These are phyloP conservation scores for Danaus chrysippus DNA, from an alignment of 2,888 invertebrate genomes.

Conservation along the genomic window DNA sequence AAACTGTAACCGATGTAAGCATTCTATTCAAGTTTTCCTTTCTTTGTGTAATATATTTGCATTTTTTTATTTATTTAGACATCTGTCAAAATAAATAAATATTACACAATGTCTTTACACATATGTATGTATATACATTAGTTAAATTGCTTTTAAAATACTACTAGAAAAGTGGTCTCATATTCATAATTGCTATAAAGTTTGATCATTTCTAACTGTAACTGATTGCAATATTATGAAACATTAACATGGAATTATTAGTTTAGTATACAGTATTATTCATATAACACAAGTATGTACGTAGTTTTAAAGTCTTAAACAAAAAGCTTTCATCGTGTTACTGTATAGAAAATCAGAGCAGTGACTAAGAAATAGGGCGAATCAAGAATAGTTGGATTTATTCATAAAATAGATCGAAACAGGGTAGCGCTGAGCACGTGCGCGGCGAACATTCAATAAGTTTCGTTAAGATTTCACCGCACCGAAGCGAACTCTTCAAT, in stretches of 20 bases:
- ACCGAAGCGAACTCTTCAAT: conserved; percentile 62
- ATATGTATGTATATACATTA: too few relatives aligned
- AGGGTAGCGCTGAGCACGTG: conserved; percentile 37
- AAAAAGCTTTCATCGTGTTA: conserved; percentile 1
- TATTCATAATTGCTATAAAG: too few relatives aligned
- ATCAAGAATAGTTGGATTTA: conserved; percentile 10
- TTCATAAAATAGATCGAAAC: conserved; percentile 9
- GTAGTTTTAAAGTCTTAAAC: neutral
- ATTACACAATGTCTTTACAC: too few relatives aligned
- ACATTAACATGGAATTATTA: too few relatives aligned
- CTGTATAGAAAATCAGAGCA: conserved; percentile 1
- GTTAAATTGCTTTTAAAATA: too few relatives aligned
- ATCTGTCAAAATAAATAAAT: too few relatives aligned
- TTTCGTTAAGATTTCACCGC: conserved; percentile 61
- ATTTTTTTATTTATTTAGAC: too few relatives aligned
- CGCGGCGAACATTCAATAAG: conserved; percentile 45
- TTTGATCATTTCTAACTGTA: too few relatives aligned
- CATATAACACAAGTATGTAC: too few relatives aligned
- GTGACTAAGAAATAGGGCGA: conserved; percentile 14
- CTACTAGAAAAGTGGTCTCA: too few relatives aligned
- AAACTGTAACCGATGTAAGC: conserved; percentile 1
- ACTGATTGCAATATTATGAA: too few relatives aligned
- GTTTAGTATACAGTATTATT: too few relatives aligned
- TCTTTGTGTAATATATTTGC: neutral
- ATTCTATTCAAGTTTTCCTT: neutral